Evolutionary conservation across 1,140 invertebrate genomes (phyloP), one percentile per base, ranked within the genome.

Genomic region (Brachionus manjavacas): DNA sequence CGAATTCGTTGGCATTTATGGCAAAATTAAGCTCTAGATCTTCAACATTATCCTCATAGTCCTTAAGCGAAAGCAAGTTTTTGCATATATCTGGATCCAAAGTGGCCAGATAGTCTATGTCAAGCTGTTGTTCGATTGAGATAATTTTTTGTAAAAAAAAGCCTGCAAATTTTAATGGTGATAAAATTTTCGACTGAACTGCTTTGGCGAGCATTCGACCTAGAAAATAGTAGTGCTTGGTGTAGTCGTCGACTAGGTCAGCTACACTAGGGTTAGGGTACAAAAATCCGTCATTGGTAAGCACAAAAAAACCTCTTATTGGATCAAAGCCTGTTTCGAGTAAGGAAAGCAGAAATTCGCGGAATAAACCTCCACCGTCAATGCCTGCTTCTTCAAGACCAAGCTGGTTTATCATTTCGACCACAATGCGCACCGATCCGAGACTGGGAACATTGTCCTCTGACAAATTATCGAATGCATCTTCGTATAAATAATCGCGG

Each of bases 301-400:
- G 91, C 76, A 94, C 89, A 88, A 99, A 99, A 87, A 98, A 94
- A 0, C 96, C 97, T 52, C 96, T 91, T 88, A 98, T 98, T 0
- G 97, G 96, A 91, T 99, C 96, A 89, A 98, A 98, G 0, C 95
- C 94, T 0, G 96, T 96, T 89, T 96, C 96, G 6, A 98, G 89
- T 4, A 98, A 90, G 66, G 89, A 87, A 12, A 87, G 86, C 12
- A 91, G 85, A 85, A 90, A 90, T 89, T 98, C 96, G 52, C 96
- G 91, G 85, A 92, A 92, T 86, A 98, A 94, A 2, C 97, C 92
- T 12, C 95, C 96, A 14, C 96, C 96, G 90, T 99, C 97, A 6
- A 99, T 95, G 0, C 97, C 97, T 1, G 95, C 95, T 88, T 99
- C 97, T 86, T 96, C 94, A 11, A 90, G 72, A 0, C 96, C 96